Evolutionary conservation across 2,888 invertebrate species (phyloP), one percentile per base, ranked within the genome.

Genomic region (Apocheima hispidaria): DNA sequence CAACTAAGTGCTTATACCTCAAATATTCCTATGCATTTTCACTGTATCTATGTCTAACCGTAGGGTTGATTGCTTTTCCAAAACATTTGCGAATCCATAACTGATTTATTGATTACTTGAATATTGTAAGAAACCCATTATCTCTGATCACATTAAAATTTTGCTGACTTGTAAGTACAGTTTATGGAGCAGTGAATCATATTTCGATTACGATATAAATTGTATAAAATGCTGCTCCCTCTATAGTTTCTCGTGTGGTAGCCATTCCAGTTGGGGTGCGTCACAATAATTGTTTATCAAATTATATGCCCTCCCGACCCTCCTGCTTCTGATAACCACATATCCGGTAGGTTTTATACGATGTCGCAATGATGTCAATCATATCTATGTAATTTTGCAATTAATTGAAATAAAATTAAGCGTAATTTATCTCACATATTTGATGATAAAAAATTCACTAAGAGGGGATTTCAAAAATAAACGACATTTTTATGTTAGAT

Each of bases 231-330:
- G 9, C 12, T 35, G 12, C n/a, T 46, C 56, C 52, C 53, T 57
- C 40, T 6, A 10, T 16, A 6, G 6, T 2, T 18, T 40, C 16
- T 40, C 18, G 36, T 56, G 40, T 52, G 51, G 59, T 55, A 50
- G 30, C 53, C 30, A 60, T 56, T 64, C 43, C 43, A 35, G 41
- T 61, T 58, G 60, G 68, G 66, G 66, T 61, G 63, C 48, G 53
- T 49, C 63, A 36, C 50, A 65, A 63, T 68, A 65, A 68, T 66
- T 61, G 65, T 63, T 61, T 65, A 65, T 68, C 66, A 60, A 68
- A 66, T 70, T 64, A 62, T 36, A 35, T 43, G 35, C 30, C 44
- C 56, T 62, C 61, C 55, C 49, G 60, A 44, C 43, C 35, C 23
- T 23, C 51, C 14, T 9, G 16, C 28, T 16, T 20, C 60, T 62